Evolutionary conservation across 2,888 invertebrate species (phyloP).

Genomic region (Octonoba sinensis): DNA sequence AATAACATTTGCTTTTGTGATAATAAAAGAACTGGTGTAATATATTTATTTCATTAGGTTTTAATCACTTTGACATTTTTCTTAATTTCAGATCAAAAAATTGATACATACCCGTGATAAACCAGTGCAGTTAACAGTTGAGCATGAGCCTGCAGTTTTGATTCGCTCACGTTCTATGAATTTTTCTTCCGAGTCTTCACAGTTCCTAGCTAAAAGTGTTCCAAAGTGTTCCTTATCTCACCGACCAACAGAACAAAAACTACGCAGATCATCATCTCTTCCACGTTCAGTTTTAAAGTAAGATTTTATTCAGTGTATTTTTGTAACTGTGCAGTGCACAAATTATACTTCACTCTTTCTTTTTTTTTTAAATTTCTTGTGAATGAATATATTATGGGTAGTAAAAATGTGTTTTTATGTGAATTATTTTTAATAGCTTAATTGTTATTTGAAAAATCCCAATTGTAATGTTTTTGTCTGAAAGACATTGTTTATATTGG

Average conservation of each 20-base stretch:
- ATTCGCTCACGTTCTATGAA: slow-evolving; percentile 73
- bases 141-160: slow-evolving; percentile 86
- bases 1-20: too few species aligned
- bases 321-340: too few species aligned
- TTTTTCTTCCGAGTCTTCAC: slow-evolving; percentile 52
- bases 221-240: slow-evolving; percentile 72
- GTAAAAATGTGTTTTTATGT: too few species aligned
- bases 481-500: too few species aligned
- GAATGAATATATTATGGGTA: too few species aligned
- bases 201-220: slow-evolving; percentile 69
- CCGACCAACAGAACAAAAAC: slow-evolving; percentile 69
- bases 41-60: neutral
- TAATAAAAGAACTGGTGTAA: neutral
- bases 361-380: too few species aligned
- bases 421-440: too few species aligned
- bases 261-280: slow-evolving; percentile 83
- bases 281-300: slow-evolving; percentile 80
- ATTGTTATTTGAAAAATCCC: too few species aligned
- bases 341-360: too few species aligned
- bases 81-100: slow-evolving; percentile 69
- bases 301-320: too few species aligned
- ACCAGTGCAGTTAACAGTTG: slow-evolving; percentile 82
- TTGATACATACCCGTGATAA: slow-evolving; percentile 69
- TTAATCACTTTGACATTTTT: neutral
- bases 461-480: too few species aligned